Base-by-base conservation (phyloP, 2,888 invertebrate species). In the Brenthis ino region DNA sequence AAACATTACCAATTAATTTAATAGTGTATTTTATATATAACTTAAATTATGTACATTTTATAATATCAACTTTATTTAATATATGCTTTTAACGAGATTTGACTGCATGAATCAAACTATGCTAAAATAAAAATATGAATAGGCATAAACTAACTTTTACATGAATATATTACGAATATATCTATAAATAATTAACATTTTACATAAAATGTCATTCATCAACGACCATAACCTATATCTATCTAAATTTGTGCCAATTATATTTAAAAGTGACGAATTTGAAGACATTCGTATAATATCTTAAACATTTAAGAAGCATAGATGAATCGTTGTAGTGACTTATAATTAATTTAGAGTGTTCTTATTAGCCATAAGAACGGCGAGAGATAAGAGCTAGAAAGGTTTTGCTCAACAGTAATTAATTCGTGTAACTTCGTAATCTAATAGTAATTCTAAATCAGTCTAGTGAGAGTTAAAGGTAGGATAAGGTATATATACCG, bases 21-120 rank as follows among this genome's bases (percentile, higher is more conserved):
- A 72, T 75, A 72, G 69, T 72, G 72, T 72, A 73, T 70, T 71
- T 73, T 65, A 71, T 70, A 72, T 75, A 69, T 73, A 73, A 64
- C 69, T 74, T 76, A 74, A 64, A 66, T 60, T 70, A 65, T 63
- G 54, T 70, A 70, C 69, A 54, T 68, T 74, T 64, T 68, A 63
- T 47, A 28, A 54, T 57, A 67, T 65, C 67, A 55, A 1, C 56
- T 60, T 56, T 24, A 48, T 57, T 67, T 68, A 51, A 68, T 57
- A 65, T 54, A 69, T 69, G 71, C 74, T 70, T 93, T 93, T 95
- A 95, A 95, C 95, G 95, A 95, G 95, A 95, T 94, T 94, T 93
- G 93, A 93, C 93, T 93, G 94, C 93, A 93, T 91, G 91, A 93
- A 91, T 87, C 82, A 48, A 77, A 77, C 74, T 76, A 79, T 78